Base-by-base conservation (phyloP, 2,113 vertebrate genomes). In the Sturnira hondurensis region DNA sequence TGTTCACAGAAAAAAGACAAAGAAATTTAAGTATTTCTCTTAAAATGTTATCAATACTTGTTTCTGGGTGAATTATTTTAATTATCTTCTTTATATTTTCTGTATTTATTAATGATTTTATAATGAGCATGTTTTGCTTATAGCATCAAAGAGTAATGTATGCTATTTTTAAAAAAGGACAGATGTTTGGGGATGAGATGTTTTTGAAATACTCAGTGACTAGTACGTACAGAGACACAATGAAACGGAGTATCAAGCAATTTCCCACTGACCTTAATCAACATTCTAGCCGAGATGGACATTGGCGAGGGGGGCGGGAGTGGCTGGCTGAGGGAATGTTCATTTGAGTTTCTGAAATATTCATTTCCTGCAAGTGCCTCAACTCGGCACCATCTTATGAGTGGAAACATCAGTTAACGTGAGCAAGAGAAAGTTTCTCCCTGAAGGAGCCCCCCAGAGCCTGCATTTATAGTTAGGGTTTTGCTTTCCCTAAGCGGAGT, bases 141-240 rank as follows among this genome's bases (percentile, higher is more conserved):
- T 33, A 68, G 56, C 74, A 36, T 50, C 56, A 58, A 70, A 96
- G 91, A 54, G 56, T 86, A 94, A 89, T 47, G 36, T 2, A 2
- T 50, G 41, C 65, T 95, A 70, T 96, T 96, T 97, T 82, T 68
- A 16, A 65, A 89, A 76, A 91, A 41, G 43, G n/a, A 65, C 41
- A 74, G 81, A 33, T 38, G 43, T 78, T 86, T 73, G 73, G 45
- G 83, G 82, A 95, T 0, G 2, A 81, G 91, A 58, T 80, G 76
- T 82, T 78, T 97, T 93, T 54, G 77, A 93, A 91, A 92, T 54
- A 56, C 26, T 36, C 33, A 67, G 86, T 84, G 70, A 73, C 54
- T 78, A 0, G 80, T 2, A 3, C 33, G 41, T 5, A 14, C 38
- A 90, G 83, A 89, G 89, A 74, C 82, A 85, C 65, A 84, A 50